These are phyloP conservation scores for Hippocampus comes DNA, from an alignment of 2,113 vertebrate species.

Conservation along the genomic window DNA sequence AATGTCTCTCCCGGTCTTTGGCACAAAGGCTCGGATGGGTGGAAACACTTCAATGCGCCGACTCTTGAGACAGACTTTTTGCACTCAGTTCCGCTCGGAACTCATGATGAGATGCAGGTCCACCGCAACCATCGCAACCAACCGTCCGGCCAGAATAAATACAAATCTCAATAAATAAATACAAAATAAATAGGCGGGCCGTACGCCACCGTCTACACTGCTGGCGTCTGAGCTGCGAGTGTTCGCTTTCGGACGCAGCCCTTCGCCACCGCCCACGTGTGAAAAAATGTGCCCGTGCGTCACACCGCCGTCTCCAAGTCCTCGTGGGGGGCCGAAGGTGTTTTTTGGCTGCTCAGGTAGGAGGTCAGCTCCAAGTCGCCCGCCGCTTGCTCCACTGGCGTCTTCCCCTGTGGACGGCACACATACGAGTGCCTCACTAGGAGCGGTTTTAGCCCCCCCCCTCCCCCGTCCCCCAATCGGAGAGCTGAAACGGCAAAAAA, in stretches of 20 bases:
- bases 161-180: constrained; percentile 72
- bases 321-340: constrained; percentile 74
- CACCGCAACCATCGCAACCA: background rate
- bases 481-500: too few species aligned
- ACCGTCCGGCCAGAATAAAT: constrained; percentile 64
- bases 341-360: constrained; percentile 79
- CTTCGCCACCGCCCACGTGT: constrained; percentile 22
- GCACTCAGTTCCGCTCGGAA: background rate
- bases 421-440: background rate
- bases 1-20: constrained; percentile 47
- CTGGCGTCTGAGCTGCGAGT: background rate
- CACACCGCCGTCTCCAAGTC: constrained; percentile 98
- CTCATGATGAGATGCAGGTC: too few species aligned
- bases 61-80: too few species aligned
- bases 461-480: too few species aligned
- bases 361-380: constrained; percentile 84
- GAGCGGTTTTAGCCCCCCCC: too few species aligned
- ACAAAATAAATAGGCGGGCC: constrained; percentile 62
- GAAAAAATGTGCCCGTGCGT: constrained; percentile 45
- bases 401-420: constrained; percentile 80
- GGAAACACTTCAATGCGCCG: background rate
- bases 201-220: constrained; percentile 25
- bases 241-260: constrained; percentile 14
- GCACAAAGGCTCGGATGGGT: constrained; percentile 47
- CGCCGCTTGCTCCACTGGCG: constrained; percentile 83